These are phyloP conservation scores for Morelia viridis DNA, from an alignment of 2,797 vertebrate genomes.

Conservation along the genomic window DNA sequence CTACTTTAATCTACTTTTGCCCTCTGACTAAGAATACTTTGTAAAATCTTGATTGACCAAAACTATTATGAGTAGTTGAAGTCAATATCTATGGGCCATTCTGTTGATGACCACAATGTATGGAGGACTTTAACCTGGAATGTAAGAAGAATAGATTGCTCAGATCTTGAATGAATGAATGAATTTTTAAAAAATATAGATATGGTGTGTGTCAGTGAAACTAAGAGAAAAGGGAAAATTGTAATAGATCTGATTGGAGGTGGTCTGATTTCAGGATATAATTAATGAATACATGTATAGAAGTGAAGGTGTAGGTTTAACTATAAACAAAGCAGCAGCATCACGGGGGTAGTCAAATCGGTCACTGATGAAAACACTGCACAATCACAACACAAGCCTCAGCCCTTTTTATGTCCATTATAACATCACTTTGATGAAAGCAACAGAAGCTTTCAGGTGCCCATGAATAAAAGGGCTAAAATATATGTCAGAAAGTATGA, in stretches of 20 bases:
- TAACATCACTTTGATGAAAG: not conserved
- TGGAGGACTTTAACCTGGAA: not conserved
- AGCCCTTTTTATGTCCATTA: not conserved
- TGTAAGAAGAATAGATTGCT: not conserved
- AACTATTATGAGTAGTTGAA: not conserved
- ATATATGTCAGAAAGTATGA: not conserved
- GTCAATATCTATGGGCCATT: not conserved
- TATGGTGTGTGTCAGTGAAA: not conserved
- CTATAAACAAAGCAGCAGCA: not conserved
- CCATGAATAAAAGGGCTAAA: not conserved
- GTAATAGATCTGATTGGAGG: not conserved
- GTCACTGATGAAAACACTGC: not conserved
- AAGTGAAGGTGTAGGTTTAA: not conserved
- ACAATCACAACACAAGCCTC: not conserved
- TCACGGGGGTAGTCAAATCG: not conserved
- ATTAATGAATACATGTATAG: not conserved
- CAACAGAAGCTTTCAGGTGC: not conserved
- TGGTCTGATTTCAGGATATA: not conserved
- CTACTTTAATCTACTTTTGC: not conserved
- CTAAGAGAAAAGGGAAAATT: not conserved
- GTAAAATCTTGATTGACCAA: not conserved
- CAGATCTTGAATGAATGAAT: not conserved
- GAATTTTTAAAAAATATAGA: not conserved
- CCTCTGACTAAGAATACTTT: not conserved
- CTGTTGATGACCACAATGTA: not conserved